Conservation (phyloP, 2,888 invertebrate genomes). For the Teleiodes luculella region DNA sequence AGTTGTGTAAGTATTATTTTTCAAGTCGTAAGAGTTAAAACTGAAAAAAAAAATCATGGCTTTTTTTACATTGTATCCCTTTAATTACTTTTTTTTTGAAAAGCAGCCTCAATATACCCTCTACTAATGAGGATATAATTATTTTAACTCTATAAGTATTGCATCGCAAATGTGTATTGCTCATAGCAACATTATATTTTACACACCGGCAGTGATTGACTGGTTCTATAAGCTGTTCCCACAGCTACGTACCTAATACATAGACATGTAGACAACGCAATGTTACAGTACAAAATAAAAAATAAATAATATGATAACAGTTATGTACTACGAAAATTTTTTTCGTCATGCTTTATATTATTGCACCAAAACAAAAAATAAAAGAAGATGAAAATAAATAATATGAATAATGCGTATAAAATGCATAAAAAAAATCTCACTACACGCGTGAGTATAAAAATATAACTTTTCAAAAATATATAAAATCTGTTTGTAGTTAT, state of each 20-base stretch:
- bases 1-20: too few species aligned
- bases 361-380: constrained; percentile 43
- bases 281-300: constrained; percentile 41
- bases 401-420: constrained; percentile 5
- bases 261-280: constrained; percentile 25
- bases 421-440: constrained; percentile 8
- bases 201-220: constrained; percentile 67
- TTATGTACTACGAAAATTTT: neutral
- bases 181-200: constrained; percentile 55
- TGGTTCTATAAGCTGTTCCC: constrained; percentile 50
- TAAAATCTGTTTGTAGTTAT: constrained; percentile 1
- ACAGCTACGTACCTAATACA: constrained; percentile 31
- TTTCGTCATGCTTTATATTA: constrained; percentile 51
- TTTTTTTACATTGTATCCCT: too few species aligned
- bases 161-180: constrained; percentile 51
- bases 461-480: constrained; percentile 6
- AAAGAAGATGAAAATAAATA: constrained; percentile 23
- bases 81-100: neutral
- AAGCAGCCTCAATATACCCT: constrained; percentile 22
- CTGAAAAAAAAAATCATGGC: too few species aligned
- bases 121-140: constrained; percentile 50
- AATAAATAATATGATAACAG: neutral
- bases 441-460: neutral
- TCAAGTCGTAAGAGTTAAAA: too few species aligned
- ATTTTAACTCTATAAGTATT: constrained; percentile 46